These are phyloP conservation scores for Ptiloglossa arizonensis DNA, from an alignment of 1,140 invertebrate species.

Conservation along the genomic window DNA sequence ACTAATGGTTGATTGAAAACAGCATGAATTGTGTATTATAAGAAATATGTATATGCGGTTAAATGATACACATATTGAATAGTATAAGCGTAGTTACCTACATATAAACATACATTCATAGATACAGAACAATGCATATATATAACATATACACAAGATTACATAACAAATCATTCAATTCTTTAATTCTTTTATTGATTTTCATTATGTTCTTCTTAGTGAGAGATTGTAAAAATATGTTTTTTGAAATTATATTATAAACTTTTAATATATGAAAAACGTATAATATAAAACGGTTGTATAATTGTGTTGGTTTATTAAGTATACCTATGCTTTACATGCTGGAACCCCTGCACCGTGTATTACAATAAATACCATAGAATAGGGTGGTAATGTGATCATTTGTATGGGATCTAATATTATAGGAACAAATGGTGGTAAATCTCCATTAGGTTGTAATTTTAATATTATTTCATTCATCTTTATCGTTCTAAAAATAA, in stretches of 20 bases:
- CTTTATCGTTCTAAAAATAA: slow-evolving; percentile 80
- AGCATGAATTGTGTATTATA: slow-evolving; percentile 1
- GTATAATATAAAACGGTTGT: not conserved
- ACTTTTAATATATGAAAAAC: slow-evolving; percentile 23
- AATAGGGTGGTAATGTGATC: slow-evolving; percentile 83
- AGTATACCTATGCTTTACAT: slow-evolving; percentile 59
- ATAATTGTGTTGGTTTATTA: not conserved
- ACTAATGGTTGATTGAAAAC: slow-evolving; percentile 9
- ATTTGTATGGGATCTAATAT: slow-evolving; percentile 76
- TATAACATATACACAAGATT: not conserved
- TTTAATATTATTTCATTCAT: slow-evolving; percentile 83
- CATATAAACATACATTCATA: not conserved
- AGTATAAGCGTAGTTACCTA: not conserved
- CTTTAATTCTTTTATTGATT: slow-evolving; percentile 4
- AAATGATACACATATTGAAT: slow-evolving; percentile 1
- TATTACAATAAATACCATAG: slow-evolving; percentile 85
- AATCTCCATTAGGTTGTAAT: slow-evolving; percentile 77
- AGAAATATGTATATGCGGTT: not conserved
- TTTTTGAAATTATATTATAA: slow-evolving; percentile 5
- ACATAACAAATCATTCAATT: not conserved
- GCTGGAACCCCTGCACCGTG: slow-evolving; percentile 70
- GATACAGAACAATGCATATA: not conserved
- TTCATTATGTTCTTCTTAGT: not conserved
- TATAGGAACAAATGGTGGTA: slow-evolving; percentile 82
- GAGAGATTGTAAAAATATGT: slow-evolving; percentile 15